Percentiles rank a stretch among this genome's conserved stretches.
phyloP scores from a whole-genome alignment of 2,888 invertebrate genomes.

The Andrena trimmerana region DNA sequence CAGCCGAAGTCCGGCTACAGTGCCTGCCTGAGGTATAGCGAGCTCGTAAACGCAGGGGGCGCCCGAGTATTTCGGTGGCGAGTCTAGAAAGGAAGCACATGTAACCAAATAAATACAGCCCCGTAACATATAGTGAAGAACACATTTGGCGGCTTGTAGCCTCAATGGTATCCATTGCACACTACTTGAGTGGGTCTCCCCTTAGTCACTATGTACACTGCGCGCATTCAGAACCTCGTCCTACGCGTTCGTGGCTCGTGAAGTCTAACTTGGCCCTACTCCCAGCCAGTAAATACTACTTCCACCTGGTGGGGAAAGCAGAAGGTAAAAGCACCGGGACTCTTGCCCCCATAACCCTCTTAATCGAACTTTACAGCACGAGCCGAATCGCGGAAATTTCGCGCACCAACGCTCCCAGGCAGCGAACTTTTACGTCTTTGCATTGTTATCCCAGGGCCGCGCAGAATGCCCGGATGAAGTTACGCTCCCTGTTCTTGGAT shows the following conservation, averaged over 20 bases:
- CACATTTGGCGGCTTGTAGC: no score
- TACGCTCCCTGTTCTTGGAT: not conserved
- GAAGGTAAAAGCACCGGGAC: not conserved
- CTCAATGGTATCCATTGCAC: no score
- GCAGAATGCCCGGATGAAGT: not conserved
- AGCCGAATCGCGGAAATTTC: not conserved
- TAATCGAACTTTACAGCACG: conserved; percentile 27
- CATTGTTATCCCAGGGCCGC: conserved; percentile 6
- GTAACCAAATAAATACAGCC: no score
- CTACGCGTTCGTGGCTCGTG: not conserved
- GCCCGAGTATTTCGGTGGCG: no score
- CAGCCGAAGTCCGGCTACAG: conserved; percentile 37
- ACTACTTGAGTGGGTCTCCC: no score
- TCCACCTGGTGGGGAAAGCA: not conserved
- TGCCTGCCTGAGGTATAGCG: not conserved
- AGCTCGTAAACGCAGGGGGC: no score
- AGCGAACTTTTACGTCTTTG: conserved; percentile 17
- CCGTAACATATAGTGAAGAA: no score
- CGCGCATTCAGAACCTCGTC: no score
- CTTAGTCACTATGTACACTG: no score
- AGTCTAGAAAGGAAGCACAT: no score
- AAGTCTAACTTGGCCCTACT: not conserved
- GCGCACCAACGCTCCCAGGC: conserved; percentile 2
- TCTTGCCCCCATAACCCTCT: not conserved
- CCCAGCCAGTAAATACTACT: conserved; percentile 14